These are phyloP conservation scores for Leucophenga montana DNA, from an alignment of 2,888 invertebrate genomes.

Conservation along the genomic window DNA sequence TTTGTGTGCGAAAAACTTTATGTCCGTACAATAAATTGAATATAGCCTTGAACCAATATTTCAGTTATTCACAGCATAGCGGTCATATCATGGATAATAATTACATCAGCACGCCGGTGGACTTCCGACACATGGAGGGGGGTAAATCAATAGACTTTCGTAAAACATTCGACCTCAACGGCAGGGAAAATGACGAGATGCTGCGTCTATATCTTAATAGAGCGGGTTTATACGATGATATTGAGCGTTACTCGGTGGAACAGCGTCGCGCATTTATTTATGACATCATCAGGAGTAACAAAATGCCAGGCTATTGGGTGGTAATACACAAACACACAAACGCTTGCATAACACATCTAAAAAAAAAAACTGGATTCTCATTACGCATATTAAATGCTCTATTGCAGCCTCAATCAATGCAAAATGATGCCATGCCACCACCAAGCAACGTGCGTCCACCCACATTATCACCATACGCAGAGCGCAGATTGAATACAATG, in stretches of 20 bases:
- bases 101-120: conserved; percentile 62
- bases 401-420: conserved; percentile 56
- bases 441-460: conserved; percentile 57
- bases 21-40: too few relatives aligned
- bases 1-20: too few relatives aligned
- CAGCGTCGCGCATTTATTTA: conserved; percentile 66
- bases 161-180: conserved; percentile 68
- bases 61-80: too few relatives aligned
- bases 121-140: conserved; percentile 63
- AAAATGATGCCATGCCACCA: conserved; percentile 54
- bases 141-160: conserved; percentile 58
- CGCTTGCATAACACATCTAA: not conserved
- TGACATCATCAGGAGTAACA: conserved; percentile 68
- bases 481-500: conserved; percentile 24
- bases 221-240: conserved; percentile 61
- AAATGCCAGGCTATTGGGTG: conserved; percentile 68
- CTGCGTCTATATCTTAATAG: conserved; percentile 63
- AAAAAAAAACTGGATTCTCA: not conserved
- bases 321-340: conserved; percentile 44
- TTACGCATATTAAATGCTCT: conserved; percentile 4
- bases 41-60: too few relatives aligned
- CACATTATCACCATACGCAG: conserved; percentile 35
- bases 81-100: conserved; percentile 53
- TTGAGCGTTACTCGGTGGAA: conserved; percentile 56
- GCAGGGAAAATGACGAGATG: conserved; percentile 63